Evolutionary conservation across 1,140 invertebrate species (phyloP).

Genomic region (Bactericera cockerelli): DNA sequence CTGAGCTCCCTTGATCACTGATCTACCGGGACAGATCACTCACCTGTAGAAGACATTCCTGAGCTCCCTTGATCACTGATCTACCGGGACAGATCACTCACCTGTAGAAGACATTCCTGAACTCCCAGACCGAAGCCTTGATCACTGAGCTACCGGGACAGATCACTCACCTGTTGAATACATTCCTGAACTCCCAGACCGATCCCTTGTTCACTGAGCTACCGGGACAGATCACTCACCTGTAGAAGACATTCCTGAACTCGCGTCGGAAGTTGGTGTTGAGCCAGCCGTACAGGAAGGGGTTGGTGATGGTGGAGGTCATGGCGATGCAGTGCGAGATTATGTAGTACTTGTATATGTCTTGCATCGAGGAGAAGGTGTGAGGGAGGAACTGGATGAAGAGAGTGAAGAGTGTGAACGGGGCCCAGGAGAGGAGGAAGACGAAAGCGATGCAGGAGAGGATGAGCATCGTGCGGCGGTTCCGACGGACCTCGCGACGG

Average conservation of each 20-base stretch:
- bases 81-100: too few species aligned
- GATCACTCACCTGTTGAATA: too few species aligned
- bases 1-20: too few species aligned
- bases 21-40: too few species aligned
- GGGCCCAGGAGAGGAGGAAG: constrained; percentile 36
- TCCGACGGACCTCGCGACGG: constrained; percentile 31
- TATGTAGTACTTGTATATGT: constrained; percentile 34
- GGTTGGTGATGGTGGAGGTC: constrained; percentile 37
- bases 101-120: too few species aligned
- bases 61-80: too few species aligned
- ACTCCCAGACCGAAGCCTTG: too few species aligned
- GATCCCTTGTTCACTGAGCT: too few species aligned
- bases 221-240: too few species aligned
- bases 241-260: not conserved
- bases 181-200: too few species aligned
- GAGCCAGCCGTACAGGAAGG: constrained; percentile 38
- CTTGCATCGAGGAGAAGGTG: constrained; percentile 20
- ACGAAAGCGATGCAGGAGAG: constrained; percentile 29
- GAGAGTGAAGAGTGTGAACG: constrained; percentile 36
- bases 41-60: too few species aligned
- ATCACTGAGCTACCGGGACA: too few species aligned
- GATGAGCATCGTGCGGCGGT: constrained; percentile 33
- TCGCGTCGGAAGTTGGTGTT: constrained; percentile 35
- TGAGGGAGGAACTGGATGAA: constrained; percentile 27
- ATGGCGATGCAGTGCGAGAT: constrained; percentile 39